phyloP scores from a whole-genome alignment of 1,140 invertebrate genomes.

The Nomia melanderi region DNA sequence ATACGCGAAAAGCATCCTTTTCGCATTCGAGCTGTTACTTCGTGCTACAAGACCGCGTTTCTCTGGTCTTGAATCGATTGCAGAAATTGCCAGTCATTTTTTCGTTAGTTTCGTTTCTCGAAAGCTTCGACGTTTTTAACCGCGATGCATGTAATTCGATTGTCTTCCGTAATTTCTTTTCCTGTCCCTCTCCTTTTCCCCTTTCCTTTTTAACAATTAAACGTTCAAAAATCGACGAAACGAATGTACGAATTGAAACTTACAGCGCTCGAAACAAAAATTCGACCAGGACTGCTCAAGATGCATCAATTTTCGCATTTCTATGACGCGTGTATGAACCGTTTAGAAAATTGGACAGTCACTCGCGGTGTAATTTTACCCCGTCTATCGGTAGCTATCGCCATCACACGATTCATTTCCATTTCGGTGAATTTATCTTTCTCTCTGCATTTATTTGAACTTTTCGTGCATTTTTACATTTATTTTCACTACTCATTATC shows the following conservation, averaged over 20 bases:
- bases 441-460: slow-evolving; percentile 18
- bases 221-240: neutral
- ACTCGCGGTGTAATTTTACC: slow-evolving; percentile 34
- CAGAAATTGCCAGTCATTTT: neutral
- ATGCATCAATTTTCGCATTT: neutral
- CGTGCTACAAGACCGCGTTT: no score
- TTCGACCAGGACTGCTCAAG: neutral
- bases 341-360: neutral
- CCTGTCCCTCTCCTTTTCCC: no score
- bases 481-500: neutral
- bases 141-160: neutral
- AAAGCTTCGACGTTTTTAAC: neutral
- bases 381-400: slow-evolving; percentile 24
- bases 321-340: neutral
- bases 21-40: slow-evolving; percentile 37
- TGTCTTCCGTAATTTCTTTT: no score
- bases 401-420: slow-evolving; percentile 34
- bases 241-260: neutral
- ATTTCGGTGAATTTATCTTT: slow-evolving; percentile 39
- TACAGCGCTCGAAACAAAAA: neutral
- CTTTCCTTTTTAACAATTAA: no score
- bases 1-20: slow-evolving; percentile 37
- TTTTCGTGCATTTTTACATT: neutral
- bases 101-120: neutral
- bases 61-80: neutral